Evolutionary conservation across 30 jellyfish, hydroid and myxozoan genomes (phyloP).

Genomic region (Pelagia noctiluca): DNA sequence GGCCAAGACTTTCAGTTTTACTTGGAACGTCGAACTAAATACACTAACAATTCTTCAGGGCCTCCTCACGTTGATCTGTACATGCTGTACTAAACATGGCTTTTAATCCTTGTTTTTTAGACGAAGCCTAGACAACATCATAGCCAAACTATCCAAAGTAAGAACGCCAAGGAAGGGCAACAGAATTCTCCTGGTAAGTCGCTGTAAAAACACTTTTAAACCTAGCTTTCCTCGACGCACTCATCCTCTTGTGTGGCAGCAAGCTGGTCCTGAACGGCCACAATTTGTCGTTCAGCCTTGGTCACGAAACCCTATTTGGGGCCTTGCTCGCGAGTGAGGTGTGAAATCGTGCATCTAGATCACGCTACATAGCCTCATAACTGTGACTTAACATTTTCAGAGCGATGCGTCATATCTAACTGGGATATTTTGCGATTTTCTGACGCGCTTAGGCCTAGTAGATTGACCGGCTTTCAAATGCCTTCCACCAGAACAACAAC

Average conservation of each 20-base stretch:
- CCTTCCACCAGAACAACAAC: not conserved
- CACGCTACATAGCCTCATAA: not conserved
- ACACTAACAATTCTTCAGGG: not conserved
- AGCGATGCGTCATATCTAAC: not conserved
- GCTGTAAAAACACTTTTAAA: not conserved
- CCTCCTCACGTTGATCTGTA: not conserved
- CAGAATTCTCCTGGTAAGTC: conserved; percentile 83
- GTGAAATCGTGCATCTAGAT: not conserved
- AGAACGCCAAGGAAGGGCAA: conserved; percentile 63
- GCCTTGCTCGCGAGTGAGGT: not conserved
- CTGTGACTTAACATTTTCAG: not conserved
- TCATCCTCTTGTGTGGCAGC: conserved; percentile 34
- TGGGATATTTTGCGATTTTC: not conserved
- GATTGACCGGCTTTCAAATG: not conserved
- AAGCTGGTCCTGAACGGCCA: not conserved
- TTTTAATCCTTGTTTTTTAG: conserved; percentile 7
- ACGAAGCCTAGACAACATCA: conserved; percentile 81
- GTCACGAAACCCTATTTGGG: conserved; percentile 64
- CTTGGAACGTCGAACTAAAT: too few species aligned
- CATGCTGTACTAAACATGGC: not conserved
- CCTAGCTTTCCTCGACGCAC: not conserved
- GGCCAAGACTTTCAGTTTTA: too few species aligned
- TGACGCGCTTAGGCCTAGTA: not conserved
- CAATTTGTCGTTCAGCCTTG: conserved; percentile 44
- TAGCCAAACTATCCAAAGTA: conserved; percentile 82